Conservation (phyloP, 1,140 invertebrate genomes). For the Heliconius congener region DNA sequence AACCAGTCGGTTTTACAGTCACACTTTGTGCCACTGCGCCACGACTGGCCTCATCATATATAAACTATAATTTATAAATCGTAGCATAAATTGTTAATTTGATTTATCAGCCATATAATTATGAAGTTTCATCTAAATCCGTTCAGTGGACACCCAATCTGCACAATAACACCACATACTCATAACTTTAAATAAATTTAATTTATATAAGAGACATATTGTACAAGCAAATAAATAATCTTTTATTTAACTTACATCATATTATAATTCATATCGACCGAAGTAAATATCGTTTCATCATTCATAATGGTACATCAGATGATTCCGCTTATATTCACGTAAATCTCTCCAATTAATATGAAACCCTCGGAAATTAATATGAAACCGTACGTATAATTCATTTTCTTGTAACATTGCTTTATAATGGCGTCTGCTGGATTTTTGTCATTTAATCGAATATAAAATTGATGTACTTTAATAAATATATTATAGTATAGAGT, state of each 20-base stretch:
- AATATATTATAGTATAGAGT: neutral
- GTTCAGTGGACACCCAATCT: too few species aligned
- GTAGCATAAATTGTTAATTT: too few species aligned
- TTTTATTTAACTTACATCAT: neutral
- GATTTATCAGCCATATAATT: too few species aligned
- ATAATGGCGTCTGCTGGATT: constrained; percentile 20
- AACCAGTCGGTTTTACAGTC: too few species aligned
- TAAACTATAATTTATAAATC: too few species aligned
- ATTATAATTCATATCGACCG: neutral
- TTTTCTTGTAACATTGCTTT: constrained; percentile 20
- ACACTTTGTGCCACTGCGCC: too few species aligned
- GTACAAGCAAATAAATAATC: neutral
- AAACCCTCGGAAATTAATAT: constrained; percentile 19
- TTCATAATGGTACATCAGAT: constrained; percentile 20
- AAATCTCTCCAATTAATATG: constrained; percentile 20
- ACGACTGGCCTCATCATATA: too few species aligned
- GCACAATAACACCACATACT: too few species aligned
- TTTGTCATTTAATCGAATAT: constrained; percentile 32
- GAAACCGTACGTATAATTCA: constrained; percentile 22
- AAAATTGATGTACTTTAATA: constrained; percentile 15
- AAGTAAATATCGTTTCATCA: constrained; percentile 6
- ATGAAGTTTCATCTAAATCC: too few species aligned
- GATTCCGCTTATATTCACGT: constrained; percentile 1
- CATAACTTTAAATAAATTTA: too few species aligned
- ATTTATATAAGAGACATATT: neutral